These are phyloP conservation scores for Buteo buteo DNA, from an alignment of 2,113 vertebrate species.

Conservation along the genomic window DNA sequence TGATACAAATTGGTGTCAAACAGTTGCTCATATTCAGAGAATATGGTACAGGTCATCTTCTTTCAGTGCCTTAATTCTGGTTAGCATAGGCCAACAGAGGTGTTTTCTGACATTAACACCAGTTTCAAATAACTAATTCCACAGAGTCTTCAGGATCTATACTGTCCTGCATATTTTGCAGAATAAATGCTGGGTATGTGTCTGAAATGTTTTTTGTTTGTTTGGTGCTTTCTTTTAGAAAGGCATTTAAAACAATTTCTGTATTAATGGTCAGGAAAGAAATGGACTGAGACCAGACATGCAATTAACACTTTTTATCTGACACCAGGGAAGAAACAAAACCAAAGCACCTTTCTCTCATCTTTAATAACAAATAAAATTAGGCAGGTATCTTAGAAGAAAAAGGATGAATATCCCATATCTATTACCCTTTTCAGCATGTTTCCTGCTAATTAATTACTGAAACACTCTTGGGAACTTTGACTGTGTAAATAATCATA, in stretches of 20 bases:
- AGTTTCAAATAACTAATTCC: background rate
- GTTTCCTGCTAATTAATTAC: conserved; percentile 8
- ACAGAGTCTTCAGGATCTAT: background rate
- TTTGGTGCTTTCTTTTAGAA: background rate
- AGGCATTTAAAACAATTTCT: background rate
- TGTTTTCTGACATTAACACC: background rate
- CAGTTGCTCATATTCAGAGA: background rate
- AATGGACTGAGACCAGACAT: background rate
- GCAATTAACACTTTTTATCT: background rate
- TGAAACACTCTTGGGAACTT: background rate
- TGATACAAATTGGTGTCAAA: background rate
- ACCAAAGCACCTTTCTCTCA: background rate
- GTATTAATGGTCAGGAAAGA: background rate
- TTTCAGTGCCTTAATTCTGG: background rate
- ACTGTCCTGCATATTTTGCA: background rate
- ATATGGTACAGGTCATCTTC: no score
- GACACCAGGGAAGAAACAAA: background rate
- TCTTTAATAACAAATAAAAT: background rate
- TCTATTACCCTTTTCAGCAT: background rate
- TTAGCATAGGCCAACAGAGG: background rate
- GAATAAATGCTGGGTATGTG: background rate
- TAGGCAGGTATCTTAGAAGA: background rate
- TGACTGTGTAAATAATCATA: background rate
- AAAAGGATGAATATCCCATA: background rate
- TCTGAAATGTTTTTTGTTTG: background rate